A percentile compares a stretch with the other conserved stretches of the same genome.
Conservation (phyloP, 2,888 invertebrate species). For the Lacanobia oleracea region DNA sequence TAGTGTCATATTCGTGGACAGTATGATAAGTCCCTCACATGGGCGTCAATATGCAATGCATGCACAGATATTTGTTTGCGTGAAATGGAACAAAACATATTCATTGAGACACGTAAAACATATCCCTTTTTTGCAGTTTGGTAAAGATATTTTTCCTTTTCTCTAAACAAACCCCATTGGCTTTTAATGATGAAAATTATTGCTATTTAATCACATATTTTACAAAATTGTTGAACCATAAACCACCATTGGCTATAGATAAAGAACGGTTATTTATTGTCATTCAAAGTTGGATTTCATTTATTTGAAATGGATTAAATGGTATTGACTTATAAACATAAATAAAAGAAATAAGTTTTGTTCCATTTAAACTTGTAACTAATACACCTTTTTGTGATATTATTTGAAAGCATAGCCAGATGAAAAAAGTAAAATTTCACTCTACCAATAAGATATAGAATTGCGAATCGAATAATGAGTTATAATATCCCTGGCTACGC, state of each 20-base stretch:
- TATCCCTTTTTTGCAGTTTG: background rate
- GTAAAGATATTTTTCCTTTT: slow-evolving; percentile 10
- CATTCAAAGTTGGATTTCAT: slow-evolving; percentile 24
- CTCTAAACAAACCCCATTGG: slow-evolving; percentile 11
- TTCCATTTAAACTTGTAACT: slow-evolving; percentile 69
- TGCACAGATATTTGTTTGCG: slow-evolving; percentile 63
- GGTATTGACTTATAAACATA: slow-evolving; percentile 34
- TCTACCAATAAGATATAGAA: slow-evolving; percentile 12
- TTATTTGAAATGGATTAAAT: slow-evolving; percentile 59
- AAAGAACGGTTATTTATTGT: background rate
- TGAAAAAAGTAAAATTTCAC: slow-evolving; percentile 12
- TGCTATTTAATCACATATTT: background rate
- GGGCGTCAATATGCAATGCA: slow-evolving; percentile 61
- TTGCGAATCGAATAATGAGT: background rate
- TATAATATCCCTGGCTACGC: slow-evolving; percentile 39
- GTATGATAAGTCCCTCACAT: slow-evolving; percentile 29
- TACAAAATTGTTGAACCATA: slow-evolving; percentile 4
- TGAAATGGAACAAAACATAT: slow-evolving; percentile 69
- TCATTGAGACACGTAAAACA: slow-evolving; percentile 17
- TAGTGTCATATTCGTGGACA: slow-evolving; percentile 65
- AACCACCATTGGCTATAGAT: slow-evolving; percentile 27
- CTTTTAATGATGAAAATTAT: slow-evolving; percentile 5
- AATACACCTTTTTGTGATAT: slow-evolving; percentile 67
- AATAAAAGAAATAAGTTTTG: slow-evolving; percentile 57
- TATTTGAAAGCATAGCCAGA: slow-evolving; percentile 53